Evolutionary conservation across 2,888 invertebrate species (phyloP).

Genomic region (Polietes domitor): DNA sequence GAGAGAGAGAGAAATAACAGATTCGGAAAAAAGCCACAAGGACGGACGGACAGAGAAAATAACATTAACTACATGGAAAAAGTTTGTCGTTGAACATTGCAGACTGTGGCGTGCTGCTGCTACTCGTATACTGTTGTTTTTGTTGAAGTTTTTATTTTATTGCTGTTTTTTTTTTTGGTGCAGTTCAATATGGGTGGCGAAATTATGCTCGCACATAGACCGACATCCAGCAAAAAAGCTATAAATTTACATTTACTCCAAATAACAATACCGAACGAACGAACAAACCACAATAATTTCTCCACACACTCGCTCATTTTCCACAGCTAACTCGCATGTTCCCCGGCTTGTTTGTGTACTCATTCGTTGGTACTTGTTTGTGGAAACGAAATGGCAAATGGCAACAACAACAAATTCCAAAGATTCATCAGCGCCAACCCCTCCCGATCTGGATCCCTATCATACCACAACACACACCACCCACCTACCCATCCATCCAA

Average conservation of each 20-base stretch:
- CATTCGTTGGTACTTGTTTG: neutral
- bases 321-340: neutral
- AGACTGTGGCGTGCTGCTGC: slow-evolving; percentile 47
- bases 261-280: slow-evolving; percentile 38
- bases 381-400: slow-evolving; percentile 2
- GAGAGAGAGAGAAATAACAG: neutral
- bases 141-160: slow-evolving; percentile 13
- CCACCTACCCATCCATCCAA: neutral
- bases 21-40: neutral
- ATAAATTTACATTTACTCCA: slow-evolving; percentile 27
- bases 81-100: slow-evolving; percentile 65
- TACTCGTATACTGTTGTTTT: slow-evolving; percentile 16
- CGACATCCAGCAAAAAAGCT: neutral
- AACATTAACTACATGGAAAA: slow-evolving; percentile 62
- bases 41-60: slow-evolving; percentile 14
- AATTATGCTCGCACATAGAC: neutral
- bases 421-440: neutral
- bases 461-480: neutral
- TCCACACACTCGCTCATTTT: slow-evolving; percentile 40
- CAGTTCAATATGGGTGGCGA: slow-evolving; percentile 20
- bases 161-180: no score
- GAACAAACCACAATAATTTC: slow-evolving; percentile 60
- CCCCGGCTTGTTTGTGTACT: neutral
- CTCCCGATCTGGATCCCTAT: neutral
- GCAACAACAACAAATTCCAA: slow-evolving; percentile 18